Evolutionary conservation across 2,888 invertebrate genomes (phyloP), one percentile per base, ranked within the genome.

Genomic region (Cryptus viduatorius): DNA sequence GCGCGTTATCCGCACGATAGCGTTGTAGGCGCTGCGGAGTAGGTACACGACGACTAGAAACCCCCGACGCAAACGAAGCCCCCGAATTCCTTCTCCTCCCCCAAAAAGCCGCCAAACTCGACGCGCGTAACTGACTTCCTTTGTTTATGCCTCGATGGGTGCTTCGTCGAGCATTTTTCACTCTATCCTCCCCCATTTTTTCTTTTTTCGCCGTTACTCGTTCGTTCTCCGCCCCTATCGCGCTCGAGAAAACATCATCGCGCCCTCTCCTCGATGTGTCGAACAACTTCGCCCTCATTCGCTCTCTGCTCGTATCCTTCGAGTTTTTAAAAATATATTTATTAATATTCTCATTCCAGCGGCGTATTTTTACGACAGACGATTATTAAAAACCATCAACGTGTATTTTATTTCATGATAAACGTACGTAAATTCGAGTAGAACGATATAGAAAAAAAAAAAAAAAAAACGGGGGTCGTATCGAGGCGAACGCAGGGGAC

Each of bases 221-320:
- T 46, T 50, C 82, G 37, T 42, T 44, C 56, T 44, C 64, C 68
- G 14, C 46, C 16, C 48, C 50, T 24, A 8, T 31, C 19, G 46
- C 64, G 24, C 44, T 53, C 56, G n/a, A 44, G 65, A 67, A n/a
- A 16, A 31, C 56, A 73, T 73, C 65, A 53, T 73, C 72, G 79
- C 79, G 37, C 44, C 67, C 84, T 79, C 64, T 59, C 69, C 64
- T 37, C 77, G 78, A 61, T 81, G 78, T 75, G 71, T 80, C 85
- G 84, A 59, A 79, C 72, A 68, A 68, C 72, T 83, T 71, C 56
- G 53, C 73, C 77, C 24, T 79, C 72, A 75, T 77, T 83, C 82
- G 83, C 86, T 83, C 82, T 83, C 82, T 81, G 85, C 24, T 24
- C 24, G 85, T 86, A 82, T 82, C 79, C 80, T 87, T 87, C 81